Conservation (phyloP, 2,888 invertebrate genomes). For the Dynastes maya region DNA sequence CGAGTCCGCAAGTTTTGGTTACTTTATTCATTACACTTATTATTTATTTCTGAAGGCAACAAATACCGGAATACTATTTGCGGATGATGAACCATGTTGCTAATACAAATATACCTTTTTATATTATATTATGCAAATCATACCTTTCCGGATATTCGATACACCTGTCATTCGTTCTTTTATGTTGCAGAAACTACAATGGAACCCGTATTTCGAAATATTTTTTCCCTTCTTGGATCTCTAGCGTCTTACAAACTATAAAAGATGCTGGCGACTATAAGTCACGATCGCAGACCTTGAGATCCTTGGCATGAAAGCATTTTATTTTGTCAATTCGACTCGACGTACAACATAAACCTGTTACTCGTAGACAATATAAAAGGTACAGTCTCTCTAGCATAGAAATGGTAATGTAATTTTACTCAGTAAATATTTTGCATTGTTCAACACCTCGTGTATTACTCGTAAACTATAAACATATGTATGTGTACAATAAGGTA, state of each 20-base stretch:
- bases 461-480: no score
- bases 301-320: constrained; percentile 29
- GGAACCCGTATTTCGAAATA: constrained; percentile 21
- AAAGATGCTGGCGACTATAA: constrained; percentile 31
- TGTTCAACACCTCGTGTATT: neutral
- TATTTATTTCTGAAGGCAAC: no score
- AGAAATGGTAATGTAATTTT: constrained; percentile 1
- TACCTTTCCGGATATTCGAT: constrained; percentile 23
- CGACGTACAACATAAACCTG: constrained; percentile 26
- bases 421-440: neutral
- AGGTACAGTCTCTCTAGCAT: constrained; percentile 1
- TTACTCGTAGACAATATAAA: constrained; percentile 23
- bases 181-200: constrained; percentile 21
- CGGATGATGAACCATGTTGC: constrained; percentile 2
- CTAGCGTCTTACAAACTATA: constrained; percentile 20
- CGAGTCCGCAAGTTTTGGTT: no score
- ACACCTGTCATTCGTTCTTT: constrained; percentile 15
- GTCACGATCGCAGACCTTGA: constrained; percentile 29
- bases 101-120: constrained; percentile 15
- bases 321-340: constrained; percentile 29
- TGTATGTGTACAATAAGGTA: neutral
- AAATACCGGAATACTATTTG: neutral
- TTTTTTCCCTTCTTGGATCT: constrained; percentile 17
- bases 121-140: constrained; percentile 4
- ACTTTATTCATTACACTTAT: no score